phyloP scores from a whole-genome alignment of 2,113 vertebrate genomes.

The Stomatorhinus ivindoensis region DNA sequence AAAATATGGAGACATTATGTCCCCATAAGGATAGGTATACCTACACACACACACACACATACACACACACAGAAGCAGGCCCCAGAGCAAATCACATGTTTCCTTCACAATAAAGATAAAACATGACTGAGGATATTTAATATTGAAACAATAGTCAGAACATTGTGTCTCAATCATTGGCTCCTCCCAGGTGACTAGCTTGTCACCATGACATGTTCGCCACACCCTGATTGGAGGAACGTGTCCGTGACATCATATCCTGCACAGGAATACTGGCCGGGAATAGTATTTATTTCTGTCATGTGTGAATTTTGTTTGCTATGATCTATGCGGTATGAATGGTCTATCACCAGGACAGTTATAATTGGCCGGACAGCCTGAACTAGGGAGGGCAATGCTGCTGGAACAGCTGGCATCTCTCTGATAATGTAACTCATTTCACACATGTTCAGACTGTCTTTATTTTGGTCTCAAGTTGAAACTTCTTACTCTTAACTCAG shows the following conservation, averaged over 20 bases:
- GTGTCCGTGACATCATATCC: neutral
- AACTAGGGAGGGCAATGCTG: neutral
- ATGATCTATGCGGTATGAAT: neutral
- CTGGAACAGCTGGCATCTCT: neutral
- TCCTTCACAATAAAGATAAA: neutral
- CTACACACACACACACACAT: too few species aligned
- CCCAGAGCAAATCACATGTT: neutral
- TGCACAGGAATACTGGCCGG: neutral
- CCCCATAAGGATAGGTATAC: neutral
- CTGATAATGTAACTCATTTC: neutral
- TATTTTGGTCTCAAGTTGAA: neutral
- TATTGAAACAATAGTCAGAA: neutral
- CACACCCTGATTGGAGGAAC: neutral
- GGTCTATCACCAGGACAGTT: neutral
- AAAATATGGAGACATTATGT: too few species aligned
- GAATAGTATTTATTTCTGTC: neutral
- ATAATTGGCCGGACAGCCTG: neutral
- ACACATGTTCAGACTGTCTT: neutral
- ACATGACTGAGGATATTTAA: neutral
- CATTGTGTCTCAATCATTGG: neutral
- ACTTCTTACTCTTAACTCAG: neutral
- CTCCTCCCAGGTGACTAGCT: neutral
- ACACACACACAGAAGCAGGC: neutral
- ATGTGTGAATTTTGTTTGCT: neutral
- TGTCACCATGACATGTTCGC: neutral